Base-by-base conservation (phyloP, 2,113 vertebrate species). In the Xenus cinereus region DNA sequence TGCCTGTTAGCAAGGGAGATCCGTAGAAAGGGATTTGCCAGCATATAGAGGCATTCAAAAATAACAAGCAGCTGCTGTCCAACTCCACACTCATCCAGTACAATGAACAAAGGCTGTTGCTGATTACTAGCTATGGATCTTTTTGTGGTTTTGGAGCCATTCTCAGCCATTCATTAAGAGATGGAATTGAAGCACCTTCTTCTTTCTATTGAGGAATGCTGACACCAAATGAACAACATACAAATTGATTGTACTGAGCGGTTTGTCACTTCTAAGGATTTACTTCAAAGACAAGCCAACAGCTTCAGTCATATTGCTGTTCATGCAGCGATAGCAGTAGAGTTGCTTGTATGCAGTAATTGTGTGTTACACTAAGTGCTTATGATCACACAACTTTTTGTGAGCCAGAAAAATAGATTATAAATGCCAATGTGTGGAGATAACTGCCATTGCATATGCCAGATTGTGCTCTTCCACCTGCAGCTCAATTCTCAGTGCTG, bases 401-500 rank as follows among this genome's bases (percentile, higher is more conserved):
- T 64, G 80, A 96, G 80, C 84, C 93, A 95, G 85, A 63, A 93
- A 82, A 77, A 85, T 7, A 62, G 15, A 79, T 30, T 92, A 60
- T 43, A 89, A 87, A 63, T 78, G 68, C 72, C 74, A 43, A 19
- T 43, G 33, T 27, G 33, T 59, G 93, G 63, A 88, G 23, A 81
- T 79, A 46, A 51, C 60, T 86, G 32, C 28, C 41, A 18, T 18
- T 88, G 59, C 15, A 3, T 64, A 64, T 84, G 79, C 64, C 90
- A 92, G 63, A 87, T 92, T 94, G 59, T 72, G 56, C 41, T 94
- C 33, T 68, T 97, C 95, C 93, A 96, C 96, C 89, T 97, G 96
- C 94, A 89, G 69, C 91, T 90, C 95, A 85, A 84, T 96, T 73
- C 76, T 93, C 94, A 37, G 77, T 54, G 63, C 82, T 97, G 76